Conservation (phyloP, 2,888 invertebrate species). For the Hirudinaria manillensis region DNA sequence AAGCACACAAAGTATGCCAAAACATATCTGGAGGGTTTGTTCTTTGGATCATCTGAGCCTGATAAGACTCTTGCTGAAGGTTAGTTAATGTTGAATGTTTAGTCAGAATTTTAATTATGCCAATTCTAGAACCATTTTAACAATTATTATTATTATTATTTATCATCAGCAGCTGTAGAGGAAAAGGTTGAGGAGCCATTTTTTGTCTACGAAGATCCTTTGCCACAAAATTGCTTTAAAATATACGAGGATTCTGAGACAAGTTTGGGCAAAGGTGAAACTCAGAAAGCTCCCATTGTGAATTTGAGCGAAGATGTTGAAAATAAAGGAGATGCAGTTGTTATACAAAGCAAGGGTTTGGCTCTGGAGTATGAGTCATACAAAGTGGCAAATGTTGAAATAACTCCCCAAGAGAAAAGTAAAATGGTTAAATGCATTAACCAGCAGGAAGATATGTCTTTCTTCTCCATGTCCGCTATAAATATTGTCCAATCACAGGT, state of each 20-base stretch:
- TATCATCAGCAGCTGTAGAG: neutral
- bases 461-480: too few relatives aligned
- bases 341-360: too few relatives aligned
- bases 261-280: neutral
- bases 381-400: too few relatives aligned
- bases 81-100: neutral
- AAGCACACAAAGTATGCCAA: slow-evolving; percentile 2
- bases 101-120: neutral
- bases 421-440: too few relatives aligned
- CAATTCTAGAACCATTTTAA: neutral
- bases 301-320: neutral
- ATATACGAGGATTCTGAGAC: neutral
- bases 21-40: neutral
- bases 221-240: neutral
- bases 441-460: too few relatives aligned
- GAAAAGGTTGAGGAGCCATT: neutral
- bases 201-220: neutral
- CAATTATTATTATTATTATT: neutral
- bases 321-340: neutral
- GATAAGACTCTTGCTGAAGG: neutral
- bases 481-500: too few relatives aligned
- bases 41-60: neutral
- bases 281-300: neutral
- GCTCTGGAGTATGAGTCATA: too few relatives aligned
- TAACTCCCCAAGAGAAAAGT: too few relatives aligned